Base-by-base conservation (phyloP, 2,797 vertebrate species). In the Sitta carolinensis region DNA sequence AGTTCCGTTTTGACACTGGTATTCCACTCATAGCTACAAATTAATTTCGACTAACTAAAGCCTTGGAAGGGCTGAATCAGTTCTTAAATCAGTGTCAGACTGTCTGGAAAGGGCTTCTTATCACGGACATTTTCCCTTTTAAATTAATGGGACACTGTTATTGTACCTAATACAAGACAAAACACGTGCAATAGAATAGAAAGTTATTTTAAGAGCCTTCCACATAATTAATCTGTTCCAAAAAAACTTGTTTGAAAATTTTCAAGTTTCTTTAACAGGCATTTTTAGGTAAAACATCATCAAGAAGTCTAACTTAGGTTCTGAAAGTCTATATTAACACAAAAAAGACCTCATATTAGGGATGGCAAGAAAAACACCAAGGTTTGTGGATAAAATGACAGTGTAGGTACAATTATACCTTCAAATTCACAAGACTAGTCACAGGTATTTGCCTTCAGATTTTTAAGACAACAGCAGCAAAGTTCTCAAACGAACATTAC, bases 401-500 rank as follows among this genome's bases (percentile, higher is more conserved):
- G 7, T 9, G 25, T 5, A 83, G n/a, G 19, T 3, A 3, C 27
- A 92, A 25, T 38, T 59, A 57, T 38, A 86, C 19, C 76, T 77
- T 59, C 32, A 92, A 63, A 93, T 82, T 79, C 68, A 90, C 27
- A 62, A 20, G 34, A 87, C 45, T 78, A 52, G 45, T 79, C 42
- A 64, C 87, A 87, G n/a, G 47, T 79, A 92, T 77, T 89, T 84
- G 55, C 45, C 45, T 66, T 90, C 79, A 83, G 18, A 93, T 82
- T 92, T 95, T 76, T 90, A 96, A 87, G 76, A 93, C 84, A 90
- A 95, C 89, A 95, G 91, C 93, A 94, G 92, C 92, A 90, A 94
- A 94, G 64, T 91, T 93, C 77, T 92, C 82, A 93, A 93, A 93
- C 2, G 29, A 87, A 88, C 70, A 83, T 68, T 89, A 58, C 64